Evolutionary conservation across 2,797 vertebrate genomes (phyloP).

Genomic region (Sciurus carolinensis): DNA sequence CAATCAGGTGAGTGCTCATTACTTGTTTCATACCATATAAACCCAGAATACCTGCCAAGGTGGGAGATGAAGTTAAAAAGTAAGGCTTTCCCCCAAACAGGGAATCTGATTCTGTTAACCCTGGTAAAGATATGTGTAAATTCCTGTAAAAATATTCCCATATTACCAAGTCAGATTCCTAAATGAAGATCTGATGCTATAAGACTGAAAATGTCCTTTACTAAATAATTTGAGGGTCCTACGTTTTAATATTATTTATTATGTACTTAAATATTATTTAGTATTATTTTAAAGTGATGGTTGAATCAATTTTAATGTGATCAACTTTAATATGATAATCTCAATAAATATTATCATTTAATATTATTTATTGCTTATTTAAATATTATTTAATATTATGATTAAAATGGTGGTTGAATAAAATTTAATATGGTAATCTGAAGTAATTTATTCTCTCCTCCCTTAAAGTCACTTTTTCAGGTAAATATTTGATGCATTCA

Average conservation of each 20-base stretch:
- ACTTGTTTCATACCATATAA: neutral
- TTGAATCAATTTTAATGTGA: neutral
- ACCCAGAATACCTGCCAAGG: neutral
- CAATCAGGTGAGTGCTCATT: neutral
- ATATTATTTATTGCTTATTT: neutral
- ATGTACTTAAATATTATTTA: neutral
- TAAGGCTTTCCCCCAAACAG: neutral
- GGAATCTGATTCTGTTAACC: neutral
- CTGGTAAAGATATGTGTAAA: neutral
- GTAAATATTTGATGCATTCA: neutral
- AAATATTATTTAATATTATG: neutral
- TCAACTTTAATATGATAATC: neutral
- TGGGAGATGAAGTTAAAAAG: neutral
- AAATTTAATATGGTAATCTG: neutral
- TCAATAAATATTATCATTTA: neutral
- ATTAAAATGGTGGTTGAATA: neutral
- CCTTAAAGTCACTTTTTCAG: neutral
- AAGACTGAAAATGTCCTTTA: neutral
- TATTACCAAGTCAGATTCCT: neutral
- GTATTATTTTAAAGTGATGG: neutral
- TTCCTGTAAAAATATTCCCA: neutral
- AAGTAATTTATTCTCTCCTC: neutral
- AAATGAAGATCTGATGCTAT: neutral
- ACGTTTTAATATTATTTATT: neutral
- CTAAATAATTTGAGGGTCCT: neutral